phyloP scores from a whole-genome alignment of 2,888 invertebrate genomes.

The Epirrhoe alternata region DNA sequence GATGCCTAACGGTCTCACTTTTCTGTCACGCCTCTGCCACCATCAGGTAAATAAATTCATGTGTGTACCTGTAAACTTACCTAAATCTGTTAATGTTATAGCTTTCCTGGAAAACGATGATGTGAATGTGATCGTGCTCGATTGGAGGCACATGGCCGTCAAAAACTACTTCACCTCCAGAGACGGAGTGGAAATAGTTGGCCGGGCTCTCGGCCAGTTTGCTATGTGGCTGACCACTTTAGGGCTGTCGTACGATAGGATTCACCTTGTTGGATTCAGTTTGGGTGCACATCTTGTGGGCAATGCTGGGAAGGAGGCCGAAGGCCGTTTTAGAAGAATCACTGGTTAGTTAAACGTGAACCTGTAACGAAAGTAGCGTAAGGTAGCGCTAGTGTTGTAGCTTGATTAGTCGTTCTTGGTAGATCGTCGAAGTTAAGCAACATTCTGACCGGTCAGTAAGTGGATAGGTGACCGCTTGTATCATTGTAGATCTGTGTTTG shows the following conservation, averaged over 20 bases:
- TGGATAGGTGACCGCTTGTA: too few relatives aligned
- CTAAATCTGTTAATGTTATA: constrained; percentile 41
- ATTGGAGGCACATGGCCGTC: constrained; percentile 70
- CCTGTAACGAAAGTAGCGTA: background rate
- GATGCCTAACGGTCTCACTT: too few relatives aligned
- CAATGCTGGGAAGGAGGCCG: constrained; percentile 63
- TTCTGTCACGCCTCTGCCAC: too few relatives aligned
- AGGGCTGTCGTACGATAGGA: constrained; percentile 56
- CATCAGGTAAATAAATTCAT: too few relatives aligned
- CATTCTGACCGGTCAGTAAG: too few relatives aligned
- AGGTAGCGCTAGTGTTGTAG: background rate
- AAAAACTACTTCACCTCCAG: constrained; percentile 65
- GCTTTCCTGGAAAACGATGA: constrained; percentile 62
- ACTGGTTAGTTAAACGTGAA: constrained; percentile 57
- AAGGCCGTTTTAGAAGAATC: constrained; percentile 59
- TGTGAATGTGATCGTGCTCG: constrained; percentile 73
- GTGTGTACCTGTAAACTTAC: background rate
- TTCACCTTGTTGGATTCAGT: constrained; percentile 77
- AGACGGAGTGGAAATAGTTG: constrained; percentile 57
- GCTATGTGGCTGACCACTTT: constrained; percentile 56
- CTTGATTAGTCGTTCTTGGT: too few relatives aligned
- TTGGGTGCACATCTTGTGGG: constrained; percentile 76
- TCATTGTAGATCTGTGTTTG: too few relatives aligned
- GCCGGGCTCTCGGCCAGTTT: constrained; percentile 59
- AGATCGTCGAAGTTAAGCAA: too few relatives aligned